phyloP scores from a whole-genome alignment of 2,888 invertebrate species.

The Limulus polyphemus region DNA sequence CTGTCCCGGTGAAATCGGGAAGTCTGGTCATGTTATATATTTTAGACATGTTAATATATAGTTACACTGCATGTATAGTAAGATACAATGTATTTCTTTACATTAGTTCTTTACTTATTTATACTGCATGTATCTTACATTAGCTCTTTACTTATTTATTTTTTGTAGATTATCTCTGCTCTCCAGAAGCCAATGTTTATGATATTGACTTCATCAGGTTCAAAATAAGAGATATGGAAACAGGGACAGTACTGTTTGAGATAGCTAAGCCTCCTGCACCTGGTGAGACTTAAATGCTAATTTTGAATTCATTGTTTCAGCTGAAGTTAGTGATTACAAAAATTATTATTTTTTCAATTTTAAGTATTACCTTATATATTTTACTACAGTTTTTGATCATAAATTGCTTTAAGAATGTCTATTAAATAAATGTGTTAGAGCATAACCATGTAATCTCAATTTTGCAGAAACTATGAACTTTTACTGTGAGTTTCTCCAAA shows the following conservation, averaged over 20 bases:
- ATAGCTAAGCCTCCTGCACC: conserved; percentile 63
- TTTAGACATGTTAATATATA: no score
- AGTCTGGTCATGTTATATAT: no score
- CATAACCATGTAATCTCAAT: no score
- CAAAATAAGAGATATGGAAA: conserved; percentile 83
- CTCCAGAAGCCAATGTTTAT: conserved; percentile 89
- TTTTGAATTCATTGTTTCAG: not conserved
- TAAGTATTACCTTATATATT: no score
- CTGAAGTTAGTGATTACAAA: no score
- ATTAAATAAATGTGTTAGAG: no score
- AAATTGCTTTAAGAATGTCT: no score
- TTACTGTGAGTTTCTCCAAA: no score
- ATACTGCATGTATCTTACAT: not conserved
- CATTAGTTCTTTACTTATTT: not conserved
- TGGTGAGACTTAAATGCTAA: conserved; percentile 8
- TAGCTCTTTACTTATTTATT: conserved; percentile 4
- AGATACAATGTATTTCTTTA: not conserved
- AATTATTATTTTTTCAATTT: no score
- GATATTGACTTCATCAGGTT: conserved; percentile 96
- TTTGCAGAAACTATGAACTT: no score
- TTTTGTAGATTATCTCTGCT: conserved; percentile 67
- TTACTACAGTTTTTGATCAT: no score
- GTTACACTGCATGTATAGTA: not conserved
- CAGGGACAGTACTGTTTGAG: conserved; percentile 79
- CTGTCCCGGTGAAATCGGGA: no score